Evolutionary conservation across 92 coral and sea anemone species (phyloP).

Genomic region (Bergia sp.): DNA sequence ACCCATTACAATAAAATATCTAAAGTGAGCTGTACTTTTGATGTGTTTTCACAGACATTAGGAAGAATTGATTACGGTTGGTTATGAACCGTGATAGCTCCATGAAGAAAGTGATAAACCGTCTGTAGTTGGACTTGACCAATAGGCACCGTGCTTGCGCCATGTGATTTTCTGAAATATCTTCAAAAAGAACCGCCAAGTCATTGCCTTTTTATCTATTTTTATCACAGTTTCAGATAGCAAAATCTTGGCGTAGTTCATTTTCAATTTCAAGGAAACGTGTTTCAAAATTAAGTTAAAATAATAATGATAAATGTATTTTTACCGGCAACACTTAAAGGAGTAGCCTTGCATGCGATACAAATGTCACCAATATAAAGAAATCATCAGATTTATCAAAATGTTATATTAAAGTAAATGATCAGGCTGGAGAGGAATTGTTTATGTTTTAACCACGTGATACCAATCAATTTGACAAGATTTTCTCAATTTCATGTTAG

Average conservation of each 20-base stretch:
- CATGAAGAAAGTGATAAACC: conserved; percentile 35
- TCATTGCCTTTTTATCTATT: conserved; percentile 43
- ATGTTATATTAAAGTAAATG: not conserved
- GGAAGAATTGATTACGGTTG: conserved; percentile 37
- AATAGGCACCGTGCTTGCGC: conserved; percentile 15
- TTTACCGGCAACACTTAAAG: not conserved
- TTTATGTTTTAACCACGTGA: not conserved
- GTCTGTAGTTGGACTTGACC: conserved; percentile 3
- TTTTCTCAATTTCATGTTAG: not conserved
- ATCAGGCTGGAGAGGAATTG: not conserved
- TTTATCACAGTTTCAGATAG: conserved; percentile 33
- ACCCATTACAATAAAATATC: conserved; percentile 31
- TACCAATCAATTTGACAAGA: conserved; percentile 8
- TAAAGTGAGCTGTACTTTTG: conserved; percentile 28
- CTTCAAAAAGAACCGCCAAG: conserved; percentile 47
- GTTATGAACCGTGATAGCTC: conserved; percentile 5
- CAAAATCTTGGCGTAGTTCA: conserved; percentile 14
- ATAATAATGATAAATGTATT: not conserved
- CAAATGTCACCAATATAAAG: not conserved
- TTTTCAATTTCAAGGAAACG: conserved; percentile 28
- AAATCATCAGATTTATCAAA: not conserved
- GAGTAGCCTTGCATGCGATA: not conserved
- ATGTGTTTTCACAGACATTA: conserved; percentile 49
- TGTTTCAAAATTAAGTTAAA: conserved; percentile 14
- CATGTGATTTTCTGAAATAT: conserved; percentile 35